Conservation (phyloP, 2,113 vertebrate species). For the Cromileptes altivelis region DNA sequence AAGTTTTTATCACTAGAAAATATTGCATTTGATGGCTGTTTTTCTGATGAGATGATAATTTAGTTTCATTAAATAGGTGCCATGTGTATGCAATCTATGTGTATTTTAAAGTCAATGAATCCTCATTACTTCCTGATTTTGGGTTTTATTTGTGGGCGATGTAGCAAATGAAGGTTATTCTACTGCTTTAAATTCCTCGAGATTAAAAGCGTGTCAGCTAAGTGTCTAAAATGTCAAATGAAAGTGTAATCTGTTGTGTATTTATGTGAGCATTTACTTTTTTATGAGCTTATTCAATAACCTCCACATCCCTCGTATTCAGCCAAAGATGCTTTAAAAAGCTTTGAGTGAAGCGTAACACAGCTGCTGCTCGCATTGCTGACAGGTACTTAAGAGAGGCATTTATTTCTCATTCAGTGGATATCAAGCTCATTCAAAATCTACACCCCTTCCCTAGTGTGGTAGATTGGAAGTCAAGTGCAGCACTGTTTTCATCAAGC, state of each 20-base stretch:
- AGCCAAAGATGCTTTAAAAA: constrained; percentile 54
- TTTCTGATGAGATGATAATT: background rate
- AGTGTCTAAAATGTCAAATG: constrained; percentile 33
- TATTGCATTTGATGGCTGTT: background rate
- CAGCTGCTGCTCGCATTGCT: constrained; percentile 67
- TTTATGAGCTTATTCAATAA: constrained; percentile 51
- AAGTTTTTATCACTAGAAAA: background rate
- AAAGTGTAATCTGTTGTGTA: constrained; percentile 45
- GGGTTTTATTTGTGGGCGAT: background rate
- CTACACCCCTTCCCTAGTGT: constrained; percentile 48
- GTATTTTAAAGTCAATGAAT: constrained; percentile 4
- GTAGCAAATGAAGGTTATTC: background rate
- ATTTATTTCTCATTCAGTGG: constrained; percentile 78
- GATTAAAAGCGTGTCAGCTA: constrained; percentile 24
- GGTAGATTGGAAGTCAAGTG: constrained; percentile 61
- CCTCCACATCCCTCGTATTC: constrained; percentile 14
- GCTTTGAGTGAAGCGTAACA: constrained; percentile 52
- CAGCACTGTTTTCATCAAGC: constrained; percentile 56
- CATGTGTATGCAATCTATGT: background rate
- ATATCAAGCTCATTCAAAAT: constrained; percentile 77
- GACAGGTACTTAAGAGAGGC: constrained; percentile 74
- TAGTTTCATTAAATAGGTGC: background rate
- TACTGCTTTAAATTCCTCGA: background rate
- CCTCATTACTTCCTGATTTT: background rate
- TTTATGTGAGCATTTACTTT: constrained; percentile 42